phyloP scores from a whole-genome alignment of 2,888 invertebrate genomes.

The Myopa tessellatipennis region DNA sequence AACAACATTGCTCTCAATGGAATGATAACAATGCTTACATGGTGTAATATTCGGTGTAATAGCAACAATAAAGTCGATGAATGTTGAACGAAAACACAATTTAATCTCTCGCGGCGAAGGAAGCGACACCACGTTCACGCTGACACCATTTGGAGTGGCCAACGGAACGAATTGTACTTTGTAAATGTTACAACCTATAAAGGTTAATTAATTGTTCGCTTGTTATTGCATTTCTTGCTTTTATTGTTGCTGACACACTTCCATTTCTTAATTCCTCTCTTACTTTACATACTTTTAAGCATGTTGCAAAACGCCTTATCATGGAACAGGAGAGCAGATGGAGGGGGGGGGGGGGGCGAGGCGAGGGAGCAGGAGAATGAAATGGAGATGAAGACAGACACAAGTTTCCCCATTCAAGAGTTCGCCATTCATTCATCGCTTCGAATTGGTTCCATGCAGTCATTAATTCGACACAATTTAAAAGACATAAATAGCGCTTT shows the following conservation, averaged over 20 bases:
- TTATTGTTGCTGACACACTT: background rate
- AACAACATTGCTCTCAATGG: background rate
- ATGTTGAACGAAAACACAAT: background rate
- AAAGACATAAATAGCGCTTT: conserved; percentile 1
- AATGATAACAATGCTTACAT: no score
- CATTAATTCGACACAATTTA: conserved; percentile 31
- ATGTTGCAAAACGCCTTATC: background rate
- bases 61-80: background rate
- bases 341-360: no score
- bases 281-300: background rate
- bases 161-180: background rate
- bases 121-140: no score
- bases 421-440: no score
- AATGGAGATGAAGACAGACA: no score
- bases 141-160: background rate
- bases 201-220: background rate
- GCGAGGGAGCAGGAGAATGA: no score
- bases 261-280: background rate
- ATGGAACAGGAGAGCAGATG: no score
- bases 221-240: background rate
- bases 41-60: background rate
- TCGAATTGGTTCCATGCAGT: background rate
- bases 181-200: conserved; percentile 1
- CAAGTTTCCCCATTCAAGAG: no score
- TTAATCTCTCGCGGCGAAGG: background rate